phyloP scores from a whole-genome alignment of 2,888 invertebrate species.

The Sinodicranocentrus sp. region DNA sequence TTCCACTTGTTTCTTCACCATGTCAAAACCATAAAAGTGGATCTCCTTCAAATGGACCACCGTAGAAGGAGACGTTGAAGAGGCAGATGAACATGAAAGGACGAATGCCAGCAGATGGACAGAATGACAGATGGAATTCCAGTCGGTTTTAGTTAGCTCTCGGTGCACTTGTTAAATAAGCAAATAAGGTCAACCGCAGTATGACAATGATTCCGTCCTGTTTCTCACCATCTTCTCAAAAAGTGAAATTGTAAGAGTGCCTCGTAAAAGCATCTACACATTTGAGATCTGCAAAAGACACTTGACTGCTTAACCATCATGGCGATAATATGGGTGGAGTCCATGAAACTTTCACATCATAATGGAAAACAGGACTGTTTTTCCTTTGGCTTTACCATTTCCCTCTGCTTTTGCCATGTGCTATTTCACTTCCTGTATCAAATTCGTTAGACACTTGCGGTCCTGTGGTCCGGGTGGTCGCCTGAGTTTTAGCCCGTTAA shows the following conservation, averaged over 20 bases:
- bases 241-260: too few species aligned
- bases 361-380: neutral
- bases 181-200: conserved; percentile 70
- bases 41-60: too few species aligned
- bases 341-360: too few species aligned
- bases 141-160: conserved; percentile 14
- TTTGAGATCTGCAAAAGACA: conserved; percentile 54
- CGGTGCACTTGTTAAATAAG: conserved; percentile 57
- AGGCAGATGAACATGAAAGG: neutral
- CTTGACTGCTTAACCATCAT: conserved; percentile 45
- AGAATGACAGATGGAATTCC: conserved; percentile 45
- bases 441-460: conserved; percentile 67
- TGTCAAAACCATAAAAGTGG: too few species aligned
- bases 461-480: conserved; percentile 56
- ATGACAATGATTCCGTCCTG: conserved; percentile 53
- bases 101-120: conserved; percentile 26
- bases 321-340: neutral
- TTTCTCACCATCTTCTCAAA: conserved; percentile 38
- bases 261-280: neutral
- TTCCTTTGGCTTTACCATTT: conserved; percentile 38
- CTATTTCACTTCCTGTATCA: conserved; percentile 54
- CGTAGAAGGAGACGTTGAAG: too few species aligned
- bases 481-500: conserved; percentile 57
- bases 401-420: conserved; percentile 20
- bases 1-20: too few species aligned